phyloP scores from a whole-genome alignment of 2,113 vertebrate species.

The Trematocara nigrifrons region DNA sequence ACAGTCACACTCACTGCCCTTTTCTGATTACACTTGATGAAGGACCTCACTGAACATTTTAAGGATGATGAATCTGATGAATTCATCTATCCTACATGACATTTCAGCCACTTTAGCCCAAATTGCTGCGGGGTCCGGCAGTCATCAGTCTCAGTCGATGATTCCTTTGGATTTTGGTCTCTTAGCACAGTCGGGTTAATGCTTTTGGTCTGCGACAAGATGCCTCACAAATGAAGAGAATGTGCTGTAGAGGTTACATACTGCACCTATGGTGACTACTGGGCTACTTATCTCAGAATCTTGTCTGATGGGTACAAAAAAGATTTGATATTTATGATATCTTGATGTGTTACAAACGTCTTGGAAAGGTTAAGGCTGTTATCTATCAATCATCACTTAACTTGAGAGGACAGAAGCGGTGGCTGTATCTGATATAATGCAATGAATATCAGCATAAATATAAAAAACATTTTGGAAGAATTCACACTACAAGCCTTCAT shows the following conservation, averaged over 20 bases:
- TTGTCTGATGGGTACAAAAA: neutral
- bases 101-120: neutral
- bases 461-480: neutral
- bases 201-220: neutral
- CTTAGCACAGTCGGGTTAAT: neutral
- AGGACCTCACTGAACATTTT: neutral
- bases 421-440: neutral
- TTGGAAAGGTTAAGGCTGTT: neutral
- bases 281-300: neutral
- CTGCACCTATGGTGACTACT: neutral
- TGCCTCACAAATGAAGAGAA: neutral
- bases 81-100: neutral
- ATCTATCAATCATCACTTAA: neutral
- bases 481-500: neutral
- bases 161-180: neutral
- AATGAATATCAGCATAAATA: neutral
- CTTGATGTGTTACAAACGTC: neutral
- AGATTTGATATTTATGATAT: neutral
- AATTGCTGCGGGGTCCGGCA: neutral
- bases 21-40: neutral
- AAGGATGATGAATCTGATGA: neutral
- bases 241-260: neutral
- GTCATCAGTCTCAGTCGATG: neutral
- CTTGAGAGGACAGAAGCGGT: neutral
- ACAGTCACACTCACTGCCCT: neutral